Evolutionary conservation across 1,140 invertebrate genomes (phyloP), one percentile per base, ranked within the genome.

Genomic region (Drosophila guanche): DNA sequence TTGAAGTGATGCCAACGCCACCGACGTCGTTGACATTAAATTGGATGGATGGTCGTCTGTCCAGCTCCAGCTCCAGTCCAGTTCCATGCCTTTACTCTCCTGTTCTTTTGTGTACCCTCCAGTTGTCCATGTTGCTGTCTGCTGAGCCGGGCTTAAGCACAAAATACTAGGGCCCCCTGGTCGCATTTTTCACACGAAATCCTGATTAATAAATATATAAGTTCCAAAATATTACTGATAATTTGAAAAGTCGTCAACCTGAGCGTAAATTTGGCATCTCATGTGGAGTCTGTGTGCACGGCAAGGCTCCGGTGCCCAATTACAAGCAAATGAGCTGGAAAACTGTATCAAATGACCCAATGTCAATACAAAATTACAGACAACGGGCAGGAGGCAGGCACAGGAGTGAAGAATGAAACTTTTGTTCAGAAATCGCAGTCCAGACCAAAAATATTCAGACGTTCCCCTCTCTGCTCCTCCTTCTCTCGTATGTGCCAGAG

Each of bases 251-350:
- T 88, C 83, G 83, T 88, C 83, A 88, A 88, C 83, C 83, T 78
- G 71, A 79, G 70, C 79, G 5, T 52, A 58, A 74, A 74, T 48
- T 75, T 56, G 46, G 61, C 54, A 81, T 77, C 77, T 58, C 77
- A 66, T 71, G 75, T 55, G 70, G 79, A 86, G 68, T 60, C 75
- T 74, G 75, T 57, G 68, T 20, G 16, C 16, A 1, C 0, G 16
- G 1, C 73, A 56, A 70, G 68, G 50, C 68, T 69, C 58, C 52
- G 79, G 85, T 89, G 85, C 85, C 85, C 85, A 89, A 89, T 89
- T 89, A 89, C 85, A 89, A 85, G 79, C 77, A 89, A 89, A 89
- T 89, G 85, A 89, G 85, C 85, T 89, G 85, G 85, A 89, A 89
- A 89, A 89, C 79, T 89, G 86, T 89, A 89, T 89, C 85, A 89